Base-by-base conservation (phyloP, 2,797 vertebrate genomes). In the Eurystomus glaucurus region DNA sequence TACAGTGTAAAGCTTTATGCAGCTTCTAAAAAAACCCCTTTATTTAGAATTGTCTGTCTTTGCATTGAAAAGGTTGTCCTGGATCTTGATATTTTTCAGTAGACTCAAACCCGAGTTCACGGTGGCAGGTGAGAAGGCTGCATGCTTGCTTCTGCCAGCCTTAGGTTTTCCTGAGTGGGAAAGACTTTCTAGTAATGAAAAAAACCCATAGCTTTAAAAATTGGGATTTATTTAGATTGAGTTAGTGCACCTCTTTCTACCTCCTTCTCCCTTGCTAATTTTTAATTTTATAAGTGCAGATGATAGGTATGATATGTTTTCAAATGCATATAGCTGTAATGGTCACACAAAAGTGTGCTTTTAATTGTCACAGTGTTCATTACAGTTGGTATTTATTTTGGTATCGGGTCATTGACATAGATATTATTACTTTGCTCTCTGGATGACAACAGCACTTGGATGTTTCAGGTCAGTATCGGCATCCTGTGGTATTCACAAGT, bases 401-500 rank as follows among this genome's bases (percentile, higher is more conserved):
- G 31, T 33, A 19, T 62, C 4, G 4, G 33, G 31, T 54, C 48
- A 29, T 4, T 18, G 50, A 19, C 17, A 23, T 2, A 41, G 45
- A 12, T 77, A 11, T 4, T 31, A 35, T 11, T 93, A 18, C 18
- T 58, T 65, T 18, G 46, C 28, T 65, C 1, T 26, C 14, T 70
- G 46, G n/a, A 16, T 78, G 37, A 22, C 37, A 37, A 8, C 15
- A 68, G 26, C 39, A 25, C 15, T 37, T 19, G 11, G 50, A 22
- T 1, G 2, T 26, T 41, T 33, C 0, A 0, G n/a, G 41, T 14
- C 46, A 60, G 15, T 14, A 3, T 37, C n/a, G 19, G 29, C 2
- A 0, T 37, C 68, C 28, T 69, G 18, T 5, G 68, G 25, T 13
- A 11, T 14, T 2, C 17, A 8, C 8, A 9, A 26, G 17, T 10